Conservation (phyloP, 1,140 invertebrate genomes). For the Temnothorax curvispinosus region DNA sequence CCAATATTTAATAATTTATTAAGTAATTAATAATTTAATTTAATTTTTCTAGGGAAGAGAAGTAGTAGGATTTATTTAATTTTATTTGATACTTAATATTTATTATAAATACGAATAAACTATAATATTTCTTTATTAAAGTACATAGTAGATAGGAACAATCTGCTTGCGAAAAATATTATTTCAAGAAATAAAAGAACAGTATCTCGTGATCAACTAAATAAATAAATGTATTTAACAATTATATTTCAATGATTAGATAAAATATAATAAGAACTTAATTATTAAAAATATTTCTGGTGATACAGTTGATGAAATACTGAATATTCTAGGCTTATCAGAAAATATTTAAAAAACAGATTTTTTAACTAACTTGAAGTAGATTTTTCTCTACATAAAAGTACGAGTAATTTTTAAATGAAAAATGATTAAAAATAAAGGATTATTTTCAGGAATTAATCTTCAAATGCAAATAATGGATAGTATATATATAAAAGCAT, state of each 20-base stretch:
- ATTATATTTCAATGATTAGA: neutral
- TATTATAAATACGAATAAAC: slow-evolving; percentile 27
- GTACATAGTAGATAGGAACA: neutral
- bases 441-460: neutral
- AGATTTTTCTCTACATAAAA: neutral
- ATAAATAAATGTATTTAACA: neutral
- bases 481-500: neutral
- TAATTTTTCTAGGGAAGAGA: neutral
- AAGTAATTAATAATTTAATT: neutral
- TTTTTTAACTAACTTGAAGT: neutral
- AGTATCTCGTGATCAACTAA: neutral
- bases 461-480: neutral
- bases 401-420: neutral
- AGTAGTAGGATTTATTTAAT: neutral
- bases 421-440: neutral
- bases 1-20: neutral
- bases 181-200: neutral
- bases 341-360: neutral
- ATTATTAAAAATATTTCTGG: slow-evolving; percentile 1
- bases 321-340: neutral
- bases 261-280: neutral
- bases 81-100: slow-evolving; percentile 44
- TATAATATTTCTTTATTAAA: neutral
- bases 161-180: neutral
- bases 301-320: neutral